Evolutionary conservation across 2,888 invertebrate species (phyloP).

Genomic region (Macaria notata): DNA sequence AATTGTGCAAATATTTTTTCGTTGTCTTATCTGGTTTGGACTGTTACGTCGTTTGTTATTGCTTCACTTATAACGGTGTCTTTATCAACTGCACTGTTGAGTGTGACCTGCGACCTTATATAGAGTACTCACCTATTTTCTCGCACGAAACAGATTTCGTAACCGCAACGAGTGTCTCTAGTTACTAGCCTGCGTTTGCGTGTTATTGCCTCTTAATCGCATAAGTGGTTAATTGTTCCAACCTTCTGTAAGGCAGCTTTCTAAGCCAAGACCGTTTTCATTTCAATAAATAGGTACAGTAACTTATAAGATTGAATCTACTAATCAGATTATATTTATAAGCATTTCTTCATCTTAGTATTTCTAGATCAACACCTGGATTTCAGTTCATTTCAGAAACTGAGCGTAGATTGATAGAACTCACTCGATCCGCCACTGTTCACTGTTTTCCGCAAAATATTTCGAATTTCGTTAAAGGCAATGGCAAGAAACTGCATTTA

Average conservation of each 20-base stretch:
- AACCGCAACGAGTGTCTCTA: conserved; percentile 48
- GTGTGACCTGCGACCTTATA: conserved; percentile 52
- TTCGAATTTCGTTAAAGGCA: too few relatives aligned
- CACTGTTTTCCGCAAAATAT: too few relatives aligned
- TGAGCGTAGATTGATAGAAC: too few relatives aligned
- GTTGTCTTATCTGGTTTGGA: conserved; percentile 19
- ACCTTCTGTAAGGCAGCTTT: conserved; percentile 55
- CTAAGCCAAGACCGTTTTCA: conserved; percentile 38
- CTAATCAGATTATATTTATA: too few relatives aligned
- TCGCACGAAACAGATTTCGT: conserved; percentile 53
- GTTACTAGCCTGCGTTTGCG: conserved; percentile 50
- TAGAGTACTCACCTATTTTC: conserved; percentile 30
- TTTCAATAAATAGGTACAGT: conserved; percentile 8
- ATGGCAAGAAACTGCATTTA: too few relatives aligned
- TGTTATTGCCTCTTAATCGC: conserved; percentile 46
- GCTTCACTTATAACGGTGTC: conserved; percentile 19
- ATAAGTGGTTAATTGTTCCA: conserved; percentile 41
- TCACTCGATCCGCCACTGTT: too few relatives aligned
- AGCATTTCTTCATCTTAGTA: too few relatives aligned
- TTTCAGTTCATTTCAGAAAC: too few relatives aligned
- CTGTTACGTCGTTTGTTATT: conserved; percentile 19
- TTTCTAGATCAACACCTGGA: too few relatives aligned
- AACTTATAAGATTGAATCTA: not conserved
- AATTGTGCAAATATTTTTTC: conserved; percentile 23
- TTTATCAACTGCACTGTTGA: conserved; percentile 30